Conservation (phyloP, 2,113 vertebrate species). For the Amazona guildingii region DNA sequence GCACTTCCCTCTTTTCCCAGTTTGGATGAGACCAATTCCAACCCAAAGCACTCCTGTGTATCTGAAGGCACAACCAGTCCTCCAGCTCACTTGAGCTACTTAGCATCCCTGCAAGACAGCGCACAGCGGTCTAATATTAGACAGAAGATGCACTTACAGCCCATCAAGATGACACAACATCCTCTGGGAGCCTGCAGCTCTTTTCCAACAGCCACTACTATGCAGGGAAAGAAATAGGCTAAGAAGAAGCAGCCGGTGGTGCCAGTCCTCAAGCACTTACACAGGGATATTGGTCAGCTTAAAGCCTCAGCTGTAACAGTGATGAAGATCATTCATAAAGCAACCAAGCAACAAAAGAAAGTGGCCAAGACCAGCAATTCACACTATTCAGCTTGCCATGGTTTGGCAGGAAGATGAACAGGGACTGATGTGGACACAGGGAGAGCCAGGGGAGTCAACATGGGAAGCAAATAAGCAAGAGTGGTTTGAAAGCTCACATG, state of each 20-base stretch:
- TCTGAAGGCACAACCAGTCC: neutral
- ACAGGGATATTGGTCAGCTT: neutral
- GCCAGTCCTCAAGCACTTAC: neutral
- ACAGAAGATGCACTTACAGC: neutral
- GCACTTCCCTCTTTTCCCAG: neutral
- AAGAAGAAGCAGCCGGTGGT: accelerated
- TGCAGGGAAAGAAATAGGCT: too few species aligned
- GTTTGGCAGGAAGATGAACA: neutral
- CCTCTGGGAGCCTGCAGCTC: neutral
- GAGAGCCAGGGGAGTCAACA: neutral
- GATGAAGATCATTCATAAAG: neutral
- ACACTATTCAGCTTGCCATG: accelerated
- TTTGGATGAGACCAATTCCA: neutral
- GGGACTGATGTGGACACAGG: neutral
- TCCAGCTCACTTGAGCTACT: neutral
- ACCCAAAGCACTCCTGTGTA: neutral
- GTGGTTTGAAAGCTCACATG: neutral
- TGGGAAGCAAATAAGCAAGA: neutral
- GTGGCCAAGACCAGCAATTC: neutral
- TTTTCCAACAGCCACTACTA: neutral
- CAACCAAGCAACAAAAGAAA: neutral
- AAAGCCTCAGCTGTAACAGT: neutral
- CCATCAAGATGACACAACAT: neutral
- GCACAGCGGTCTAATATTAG: neutral
- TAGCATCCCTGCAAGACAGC: neutral